Evolutionary conservation across 1,140 invertebrate genomes (phyloP).

Genomic region (Dendrolimus punctatus): DNA sequence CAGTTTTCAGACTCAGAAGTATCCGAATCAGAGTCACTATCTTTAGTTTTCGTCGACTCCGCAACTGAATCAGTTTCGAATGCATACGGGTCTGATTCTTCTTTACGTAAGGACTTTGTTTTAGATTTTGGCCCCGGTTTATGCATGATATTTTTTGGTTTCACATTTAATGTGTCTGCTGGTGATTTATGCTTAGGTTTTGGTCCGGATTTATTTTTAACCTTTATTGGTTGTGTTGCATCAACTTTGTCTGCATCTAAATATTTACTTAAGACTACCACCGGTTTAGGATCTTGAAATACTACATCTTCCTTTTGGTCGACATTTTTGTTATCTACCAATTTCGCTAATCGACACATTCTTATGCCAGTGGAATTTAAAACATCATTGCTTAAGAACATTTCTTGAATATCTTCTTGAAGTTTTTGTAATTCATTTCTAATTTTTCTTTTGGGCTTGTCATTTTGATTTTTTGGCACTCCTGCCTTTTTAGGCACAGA

Average conservation of each 20-base stretch:
- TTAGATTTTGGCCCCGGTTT: slow-evolving; percentile 50
- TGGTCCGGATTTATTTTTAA: slow-evolving; percentile 27
- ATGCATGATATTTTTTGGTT: slow-evolving; percentile 16
- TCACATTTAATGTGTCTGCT: slow-evolving; percentile 6
- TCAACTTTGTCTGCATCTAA: slow-evolving; percentile 21
- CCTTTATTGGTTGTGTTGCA: slow-evolving; percentile 17
- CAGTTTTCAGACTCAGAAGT: slow-evolving; percentile 40
- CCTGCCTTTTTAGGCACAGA: neutral
- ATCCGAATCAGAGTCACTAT: slow-evolving; percentile 16
- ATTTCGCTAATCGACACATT: slow-evolving; percentile 69
- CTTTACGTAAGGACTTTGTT: slow-evolving; percentile 23
- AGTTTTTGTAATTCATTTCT: slow-evolving; percentile 73
- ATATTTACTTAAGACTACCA: slow-evolving; percentile 37
- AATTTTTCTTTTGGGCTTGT: slow-evolving; percentile 33
- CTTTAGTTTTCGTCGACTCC: slow-evolving; percentile 24
- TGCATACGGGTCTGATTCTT: slow-evolving; percentile 38
- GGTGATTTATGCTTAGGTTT: slow-evolving; percentile 30
- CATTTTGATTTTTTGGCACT: neutral
- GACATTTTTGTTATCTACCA: slow-evolving; percentile 35
- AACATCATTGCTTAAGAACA: slow-evolving; percentile 77
- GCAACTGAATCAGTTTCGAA: slow-evolving; percentile 49
- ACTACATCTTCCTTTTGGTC: slow-evolving; percentile 14
- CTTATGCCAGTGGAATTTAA: slow-evolving; percentile 67
- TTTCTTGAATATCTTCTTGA: slow-evolving; percentile 78
- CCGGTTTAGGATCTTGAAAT: slow-evolving; percentile 24